Percentiles rank a stretch among this genome's conserved stretches.
These are phyloP conservation scores for Porites rus DNA, from an alignment of 92 coral and sea anemone species.

Conservation along the genomic window DNA sequence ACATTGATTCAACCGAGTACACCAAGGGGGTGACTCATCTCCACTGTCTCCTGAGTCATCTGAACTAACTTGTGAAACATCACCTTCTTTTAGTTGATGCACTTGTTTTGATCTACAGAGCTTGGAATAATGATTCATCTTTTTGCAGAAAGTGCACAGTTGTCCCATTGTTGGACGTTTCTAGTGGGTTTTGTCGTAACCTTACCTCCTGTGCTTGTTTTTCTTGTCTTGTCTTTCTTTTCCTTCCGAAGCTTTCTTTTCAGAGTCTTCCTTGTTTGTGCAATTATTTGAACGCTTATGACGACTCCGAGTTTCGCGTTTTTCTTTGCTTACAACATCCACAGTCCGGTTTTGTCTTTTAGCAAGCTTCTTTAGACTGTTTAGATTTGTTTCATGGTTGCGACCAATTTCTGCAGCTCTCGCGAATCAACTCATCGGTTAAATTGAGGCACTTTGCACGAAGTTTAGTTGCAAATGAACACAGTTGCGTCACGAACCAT, in stretches of 20 bases:
- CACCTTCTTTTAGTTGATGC: constrained; percentile 21
- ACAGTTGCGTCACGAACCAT: constrained; percentile 45
- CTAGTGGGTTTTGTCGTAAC: too few relatives aligned
- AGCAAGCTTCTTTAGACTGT: constrained; percentile 30
- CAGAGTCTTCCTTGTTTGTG: background rate
- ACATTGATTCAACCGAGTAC: constrained; percentile 11
- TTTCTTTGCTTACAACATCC: constrained; percentile 7
- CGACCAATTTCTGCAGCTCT: constrained; percentile 11
- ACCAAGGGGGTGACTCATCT: constrained; percentile 35
- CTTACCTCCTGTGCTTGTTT: too few relatives aligned
- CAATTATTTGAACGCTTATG: background rate
- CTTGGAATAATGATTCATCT: constrained; percentile 41
- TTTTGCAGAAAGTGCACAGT: constrained; percentile 34
- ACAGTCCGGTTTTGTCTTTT: constrained; percentile 24
- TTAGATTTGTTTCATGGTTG: constrained; percentile 30
- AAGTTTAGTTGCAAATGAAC: constrained; percentile 9
- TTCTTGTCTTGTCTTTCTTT: background rate
- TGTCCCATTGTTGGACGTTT: constrained; percentile 22
- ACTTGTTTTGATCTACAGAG: constrained; percentile 38
- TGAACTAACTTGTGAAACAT: background rate
- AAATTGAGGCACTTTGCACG: constrained; percentile 21
- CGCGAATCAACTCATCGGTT: background rate
- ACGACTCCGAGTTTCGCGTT: constrained; percentile 8
- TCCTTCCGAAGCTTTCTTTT: background rate
- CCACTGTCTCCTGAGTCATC: constrained; percentile 8